Evolutionary conservation across 2,113 vertebrate species (phyloP).

Genomic region (Tachysurus fulvidraco): DNA sequence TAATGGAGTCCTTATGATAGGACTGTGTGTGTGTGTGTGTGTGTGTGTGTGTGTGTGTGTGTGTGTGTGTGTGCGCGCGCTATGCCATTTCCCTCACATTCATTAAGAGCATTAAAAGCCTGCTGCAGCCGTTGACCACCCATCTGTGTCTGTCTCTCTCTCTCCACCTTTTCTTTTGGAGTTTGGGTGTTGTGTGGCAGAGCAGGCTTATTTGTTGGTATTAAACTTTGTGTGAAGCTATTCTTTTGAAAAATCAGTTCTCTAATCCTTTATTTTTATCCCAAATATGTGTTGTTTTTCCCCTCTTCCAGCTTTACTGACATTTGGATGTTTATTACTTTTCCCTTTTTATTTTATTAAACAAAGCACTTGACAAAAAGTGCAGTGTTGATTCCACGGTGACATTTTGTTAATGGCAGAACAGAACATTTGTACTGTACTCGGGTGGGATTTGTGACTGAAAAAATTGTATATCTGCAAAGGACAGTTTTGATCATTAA

Average conservation of each 20-base stretch:
- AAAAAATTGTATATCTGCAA: slow-evolving; percentile 24
- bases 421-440: slow-evolving; percentile 35
- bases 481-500: slow-evolving; percentile 29
- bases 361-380: slow-evolving; percentile 41
- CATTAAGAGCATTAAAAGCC: slow-evolving; percentile 72
- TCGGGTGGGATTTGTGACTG: slow-evolving; percentile 17
- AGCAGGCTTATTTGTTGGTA: slow-evolving; percentile 17
- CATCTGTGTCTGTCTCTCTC: slow-evolving; percentile 58
- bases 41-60: slow-evolving; percentile 67
- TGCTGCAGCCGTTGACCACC: slow-evolving; percentile 75
- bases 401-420: slow-evolving; percentile 30
- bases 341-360: slow-evolving; percentile 29
- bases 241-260: slow-evolving; percentile 29
- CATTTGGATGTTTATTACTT: slow-evolving; percentile 27
- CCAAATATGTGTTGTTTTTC: neutral
- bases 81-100: slow-evolving; percentile 66
- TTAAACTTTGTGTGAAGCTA: slow-evolving; percentile 26
- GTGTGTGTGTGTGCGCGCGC: neutral
- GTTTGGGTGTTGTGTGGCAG: slow-evolving; percentile 14
- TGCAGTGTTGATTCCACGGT: slow-evolving; percentile 34
- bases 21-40: slow-evolving; percentile 75
- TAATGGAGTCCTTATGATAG: slow-evolving; percentile 74
- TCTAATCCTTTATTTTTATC: slow-evolving; percentile 27
- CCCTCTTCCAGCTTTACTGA: slow-evolving; percentile 4
- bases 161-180: slow-evolving; percentile 13